Evolutionary conservation across 92 coral and sea anemone genomes (phyloP), one percentile per base, ranked within the genome.

Genomic region (Phenganax subtilis): DNA sequence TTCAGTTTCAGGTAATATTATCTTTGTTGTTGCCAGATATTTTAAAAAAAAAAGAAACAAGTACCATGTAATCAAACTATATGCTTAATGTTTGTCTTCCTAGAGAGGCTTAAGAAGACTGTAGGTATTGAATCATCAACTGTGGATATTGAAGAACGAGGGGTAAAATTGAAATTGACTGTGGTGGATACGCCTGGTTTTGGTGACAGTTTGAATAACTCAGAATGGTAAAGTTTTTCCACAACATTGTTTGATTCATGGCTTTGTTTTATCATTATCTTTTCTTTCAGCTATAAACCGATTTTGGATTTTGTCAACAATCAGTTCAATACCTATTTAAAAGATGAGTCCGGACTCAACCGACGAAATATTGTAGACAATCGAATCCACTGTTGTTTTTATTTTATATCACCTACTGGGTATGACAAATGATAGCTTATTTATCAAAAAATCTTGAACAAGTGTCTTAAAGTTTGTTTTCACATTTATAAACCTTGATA

Each of bases 71-170:
- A 20, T 60, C 15, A 1, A 25, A 20, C 1, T 1, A 55, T 1
- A 55, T 11, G 57, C 14, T 8, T 16, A 16, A 80, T 70, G 69
- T 66, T 29, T 69, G 59, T 68, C 51, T 71, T 63, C 79, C 15
- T 68, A 94, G 98, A 94, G 75, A 86, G 90, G 56, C 72, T 94
- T 65, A 76, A 87, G 76, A 88, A 89, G 71, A 94, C 98, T 14
- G 98, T 94, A 3, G 89, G 87, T 80, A 94, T 94, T 37, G 98
- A 94, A 82, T 92, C 98, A 62, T 91, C 97, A 59, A 91, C 97
- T n/a, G 99, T 96, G 37, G 98, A 94, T 84, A 96, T 96, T 70
- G 99, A 96, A 81, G 99, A 96, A 81, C 84, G 97, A 71, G 99
- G 99, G 27, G 99, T 96, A 7, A 91, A 91, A 79, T 84, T 96